A percentile compares a stretch with the other conserved stretches of the same genome.
These are phyloP conservation scores for Neuroterus valhalla DNA, from an alignment of 1,140 invertebrate genomes.

Conservation along the genomic window DNA sequence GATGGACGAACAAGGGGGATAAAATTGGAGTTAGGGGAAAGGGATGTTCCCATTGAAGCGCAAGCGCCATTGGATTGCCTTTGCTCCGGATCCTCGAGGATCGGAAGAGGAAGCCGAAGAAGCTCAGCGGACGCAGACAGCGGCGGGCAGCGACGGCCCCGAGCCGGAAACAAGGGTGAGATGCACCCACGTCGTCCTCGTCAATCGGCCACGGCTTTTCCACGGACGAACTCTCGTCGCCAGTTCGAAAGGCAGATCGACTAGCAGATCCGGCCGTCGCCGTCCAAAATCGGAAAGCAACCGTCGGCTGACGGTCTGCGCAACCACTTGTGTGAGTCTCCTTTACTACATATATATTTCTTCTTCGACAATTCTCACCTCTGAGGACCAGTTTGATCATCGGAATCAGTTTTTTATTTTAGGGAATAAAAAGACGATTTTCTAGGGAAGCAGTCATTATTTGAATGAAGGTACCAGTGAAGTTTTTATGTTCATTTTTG, in stretches of 20 bases:
- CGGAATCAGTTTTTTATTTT: too few relatives aligned
- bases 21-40: slow-evolving; percentile 52
- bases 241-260: slow-evolving; percentile 49
- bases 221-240: slow-evolving; percentile 59
- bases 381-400: too few relatives aligned
- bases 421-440: too few relatives aligned
- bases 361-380: not conserved
- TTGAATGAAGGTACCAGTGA: too few relatives aligned
- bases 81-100: slow-evolving; percentile 60
- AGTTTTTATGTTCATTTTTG: too few relatives aligned
- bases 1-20: slow-evolving; percentile 40
- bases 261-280: slow-evolving; percentile 44
- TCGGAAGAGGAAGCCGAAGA: slow-evolving; percentile 68
- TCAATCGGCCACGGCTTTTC: slow-evolving; percentile 66
- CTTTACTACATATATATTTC: slow-evolving; percentile 21
- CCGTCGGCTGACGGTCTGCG: slow-evolving; percentile 44
- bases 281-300: slow-evolving; percentile 41
- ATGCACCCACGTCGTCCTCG: slow-evolving; percentile 64
- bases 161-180: slow-evolving; percentile 64
- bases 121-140: slow-evolving; percentile 65
- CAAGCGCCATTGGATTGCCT: slow-evolving; percentile 61
- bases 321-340: slow-evolving; percentile 52
- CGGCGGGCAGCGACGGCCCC: slow-evolving; percentile 63
- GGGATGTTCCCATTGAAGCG: slow-evolving; percentile 45
- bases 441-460: too few relatives aligned